phyloP scores from a whole-genome alignment of 2,113 vertebrate species.

The Ctenodactylus gundi region DNA sequence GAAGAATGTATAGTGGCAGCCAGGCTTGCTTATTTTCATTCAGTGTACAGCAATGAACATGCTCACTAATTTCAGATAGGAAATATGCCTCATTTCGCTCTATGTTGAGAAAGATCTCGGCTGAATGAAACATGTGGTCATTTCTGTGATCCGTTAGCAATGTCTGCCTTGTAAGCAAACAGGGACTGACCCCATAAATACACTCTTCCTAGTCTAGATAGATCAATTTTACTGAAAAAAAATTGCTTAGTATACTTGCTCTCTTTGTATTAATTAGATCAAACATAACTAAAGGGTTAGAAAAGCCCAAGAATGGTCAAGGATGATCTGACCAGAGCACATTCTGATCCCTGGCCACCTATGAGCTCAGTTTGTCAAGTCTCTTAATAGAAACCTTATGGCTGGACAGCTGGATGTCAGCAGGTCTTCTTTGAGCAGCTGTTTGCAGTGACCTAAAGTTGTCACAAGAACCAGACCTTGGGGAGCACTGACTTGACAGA shows the following conservation, averaged over 20 bases:
- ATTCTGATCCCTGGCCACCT: slow-evolving; percentile 83
- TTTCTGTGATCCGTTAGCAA: slow-evolving; percentile 28
- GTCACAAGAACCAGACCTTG: slow-evolving; percentile 80
- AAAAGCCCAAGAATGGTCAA: slow-evolving; percentile 73
- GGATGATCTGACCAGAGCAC: slow-evolving; percentile 72
- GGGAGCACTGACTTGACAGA: slow-evolving; percentile 77
- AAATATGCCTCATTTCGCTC: background rate
- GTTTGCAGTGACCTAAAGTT: slow-evolving; percentile 82
- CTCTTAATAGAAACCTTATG: slow-evolving; percentile 83
- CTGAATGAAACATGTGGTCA: background rate
- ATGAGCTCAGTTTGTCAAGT: slow-evolving; percentile 82
- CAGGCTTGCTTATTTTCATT: background rate
- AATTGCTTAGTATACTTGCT: slow-evolving; percentile 46
- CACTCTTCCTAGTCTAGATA: slow-evolving; percentile 20
- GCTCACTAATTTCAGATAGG: background rate
- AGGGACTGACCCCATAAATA: background rate
- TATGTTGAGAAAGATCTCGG: background rate
- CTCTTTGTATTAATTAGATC: slow-evolving; percentile 12
- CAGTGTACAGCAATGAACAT: background rate
- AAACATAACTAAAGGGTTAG: slow-evolving; percentile 65
- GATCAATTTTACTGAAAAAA: slow-evolving; percentile 67
- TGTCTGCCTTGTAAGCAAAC: background rate
- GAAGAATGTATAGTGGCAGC: background rate
- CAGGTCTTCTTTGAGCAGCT: slow-evolving; percentile 80
- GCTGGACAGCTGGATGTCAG: slow-evolving; percentile 83